Base-by-base conservation (phyloP, 2,797 vertebrate genomes). In the Phoxinus dragarum region DNA sequence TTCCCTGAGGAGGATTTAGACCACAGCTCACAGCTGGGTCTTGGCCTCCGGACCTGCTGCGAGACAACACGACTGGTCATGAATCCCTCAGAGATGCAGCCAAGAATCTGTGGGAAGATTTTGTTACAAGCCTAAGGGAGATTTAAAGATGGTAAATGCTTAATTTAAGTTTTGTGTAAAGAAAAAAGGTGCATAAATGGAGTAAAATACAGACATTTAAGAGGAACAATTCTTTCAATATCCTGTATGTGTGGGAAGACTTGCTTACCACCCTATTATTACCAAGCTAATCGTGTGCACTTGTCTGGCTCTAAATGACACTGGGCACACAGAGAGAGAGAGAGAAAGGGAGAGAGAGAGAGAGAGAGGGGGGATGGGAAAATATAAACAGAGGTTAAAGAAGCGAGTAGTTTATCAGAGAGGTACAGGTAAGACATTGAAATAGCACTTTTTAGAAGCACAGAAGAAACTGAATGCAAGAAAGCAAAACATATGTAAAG, bases 371-470 rank as follows among this genome's bases (percentile, higher is more conserved):
- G 27, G 67, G 68, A 66, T 21, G 44, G 40, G 3, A 31, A 56
- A 75, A 83, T 16, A 86, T 68, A 40, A 75, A 74, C 14, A 12
- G 14, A 54, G 56, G 34, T 85, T 74, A 72, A 72, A 85, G 77
- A 74, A 44, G 59, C 23, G 3, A 84, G n/a, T 38, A 74, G 68
- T 85, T 85, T 85, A 85, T 85, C 68, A 85, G 77, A 80, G 21
- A 72, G 44, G 80, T 80, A 85, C 69, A 85, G 68, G 27, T 84
- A 69, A 79, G 80, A 84, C 80, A 80, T n/a, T 8, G 5, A 47
- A 42, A 85, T 82, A 66, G 42, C 42, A 78, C 38, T 54, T 64
- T 71, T 67, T 23, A 82, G n/a, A 75, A 76, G 82, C 54, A 44
- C 27, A 69, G n/a, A 34, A 49, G 36, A 77, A 21, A 82, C 23